Conservation (phyloP, 2,888 invertebrate species). For the Eumerus sabulonum region DNA sequence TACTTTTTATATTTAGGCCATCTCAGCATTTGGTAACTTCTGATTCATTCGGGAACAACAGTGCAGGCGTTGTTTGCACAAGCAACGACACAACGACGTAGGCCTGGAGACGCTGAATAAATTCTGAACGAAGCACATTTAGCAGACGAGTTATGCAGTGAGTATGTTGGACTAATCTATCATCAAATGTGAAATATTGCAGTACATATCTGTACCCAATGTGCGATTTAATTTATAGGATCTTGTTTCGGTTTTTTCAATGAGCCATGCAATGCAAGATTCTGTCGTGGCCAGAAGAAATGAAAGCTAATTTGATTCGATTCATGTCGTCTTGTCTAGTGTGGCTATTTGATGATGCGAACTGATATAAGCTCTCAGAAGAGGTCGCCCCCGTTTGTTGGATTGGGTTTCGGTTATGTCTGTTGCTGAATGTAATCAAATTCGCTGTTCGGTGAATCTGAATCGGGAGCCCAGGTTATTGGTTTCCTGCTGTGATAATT, state of each 20-base stretch:
- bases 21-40: constrained; percentile 60
- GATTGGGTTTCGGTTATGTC: too few species aligned
- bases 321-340: too few species aligned
- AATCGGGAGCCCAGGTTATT: too few species aligned
- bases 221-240: constrained; percentile 50
- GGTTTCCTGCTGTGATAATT: too few species aligned
- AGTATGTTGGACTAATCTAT: constrained; percentile 46
- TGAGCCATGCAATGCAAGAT: too few species aligned
- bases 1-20: constrained; percentile 53
- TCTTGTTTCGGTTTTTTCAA: constrained; percentile 31
- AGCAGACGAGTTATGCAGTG: constrained; percentile 31
- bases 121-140: constrained; percentile 5
- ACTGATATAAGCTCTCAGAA: too few species aligned
- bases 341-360: too few species aligned
- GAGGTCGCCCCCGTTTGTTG: too few species aligned
- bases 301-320: too few species aligned
- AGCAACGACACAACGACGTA: constrained; percentile 29
- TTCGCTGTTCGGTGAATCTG: too few species aligned
- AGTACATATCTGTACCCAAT: constrained; percentile 31
- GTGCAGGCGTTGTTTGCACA: constrained; percentile 59
- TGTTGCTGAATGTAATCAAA: too few species aligned
- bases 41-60: constrained; percentile 49
- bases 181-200: constrained; percentile 25
- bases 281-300: too few species aligned
- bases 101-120: constrained; percentile 17